Base-by-base conservation (phyloP, 2,113 vertebrate species). In the Cavia aperea region DNA sequence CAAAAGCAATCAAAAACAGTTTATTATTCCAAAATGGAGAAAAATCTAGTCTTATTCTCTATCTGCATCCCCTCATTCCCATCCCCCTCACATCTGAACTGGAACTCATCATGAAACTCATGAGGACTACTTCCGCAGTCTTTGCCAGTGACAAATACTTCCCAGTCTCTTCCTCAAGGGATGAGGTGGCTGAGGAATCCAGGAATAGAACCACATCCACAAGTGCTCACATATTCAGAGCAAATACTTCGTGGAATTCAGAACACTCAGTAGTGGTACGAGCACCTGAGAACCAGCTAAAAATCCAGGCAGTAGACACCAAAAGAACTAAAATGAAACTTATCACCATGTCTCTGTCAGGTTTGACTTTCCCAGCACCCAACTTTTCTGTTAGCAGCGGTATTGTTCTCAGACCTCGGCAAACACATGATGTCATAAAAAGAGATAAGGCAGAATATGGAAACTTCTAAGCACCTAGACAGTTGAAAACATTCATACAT, bases 1-100 rank as follows among this genome's bases (percentile, higher is more conserved):
- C 24, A 6, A 83, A 23, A 39, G 56, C 11, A 60, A n/a, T 5
- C 54, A 58, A 36, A 68, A 31, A 46, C n/a, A 73, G 43, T 51
- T 91, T 84, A 65, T 91, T 81, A 68, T 88, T 86, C 51, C 51
- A 81, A 86, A 90, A 86, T 29, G 58, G 88, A 93, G 56, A 83
- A 75, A 15, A 33, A 66, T 66, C 65, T 66, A 66, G 65, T 39
- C 36, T 70, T 70, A 33, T 51, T 78, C 46, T 51, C 15, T 29
- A 78, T 15, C 75, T 19, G 29, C 26, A 31, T 33, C 15, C 46
- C 75, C 29, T 7, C 46, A 4, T 49, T 46, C 73, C 15, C 3
- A 16, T 58, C 8, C 14, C 26, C 89, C 83, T 4, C 66, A 29
- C 72, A 66, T 5, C 66, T 56, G 31, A 72, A 26, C 68, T 70